Evolutionary conservation across 2,797 vertebrate genomes (phyloP).

Genomic region (Hapalemur alaotrensis): DNA sequence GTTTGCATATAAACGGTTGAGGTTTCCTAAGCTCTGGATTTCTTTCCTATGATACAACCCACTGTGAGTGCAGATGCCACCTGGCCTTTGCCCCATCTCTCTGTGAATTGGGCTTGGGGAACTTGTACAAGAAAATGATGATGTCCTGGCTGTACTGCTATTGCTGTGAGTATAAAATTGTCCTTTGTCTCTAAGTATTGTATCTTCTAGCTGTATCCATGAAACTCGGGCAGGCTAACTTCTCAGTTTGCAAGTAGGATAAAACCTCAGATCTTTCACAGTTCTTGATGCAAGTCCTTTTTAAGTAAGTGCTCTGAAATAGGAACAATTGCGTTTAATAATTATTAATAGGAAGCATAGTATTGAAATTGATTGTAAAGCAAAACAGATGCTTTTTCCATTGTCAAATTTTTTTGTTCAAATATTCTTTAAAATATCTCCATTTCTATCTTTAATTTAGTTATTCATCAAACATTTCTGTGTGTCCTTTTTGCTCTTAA

Average conservation of each 20-base stretch:
- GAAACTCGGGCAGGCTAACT: not conserved
- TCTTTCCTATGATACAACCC: not conserved
- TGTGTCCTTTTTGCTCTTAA: constrained; percentile 19
- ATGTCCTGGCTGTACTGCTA: not conserved
- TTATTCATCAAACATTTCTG: not conserved
- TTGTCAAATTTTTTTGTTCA: constrained; percentile 30
- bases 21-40: not conserved
- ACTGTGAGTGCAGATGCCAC: not conserved
- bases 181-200: not conserved
- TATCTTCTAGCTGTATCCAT: not conserved
- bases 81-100: not conserved
- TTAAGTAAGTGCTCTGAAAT: not conserved
- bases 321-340: not conserved
- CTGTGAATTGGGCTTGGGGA: not conserved
- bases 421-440: constrained; percentile 9
- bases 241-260: not conserved
- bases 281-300: not conserved
- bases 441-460: constrained; percentile 37
- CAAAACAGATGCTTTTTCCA: not conserved
- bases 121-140: not conserved
- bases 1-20: not conserved
- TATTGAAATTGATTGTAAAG: not conserved
- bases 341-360: not conserved
- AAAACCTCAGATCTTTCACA: not conserved
- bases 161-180: not conserved